These are phyloP conservation scores for Drosophila gaucha DNA, from an alignment of 2,888 invertebrate genomes.

Conservation along the genomic window DNA sequence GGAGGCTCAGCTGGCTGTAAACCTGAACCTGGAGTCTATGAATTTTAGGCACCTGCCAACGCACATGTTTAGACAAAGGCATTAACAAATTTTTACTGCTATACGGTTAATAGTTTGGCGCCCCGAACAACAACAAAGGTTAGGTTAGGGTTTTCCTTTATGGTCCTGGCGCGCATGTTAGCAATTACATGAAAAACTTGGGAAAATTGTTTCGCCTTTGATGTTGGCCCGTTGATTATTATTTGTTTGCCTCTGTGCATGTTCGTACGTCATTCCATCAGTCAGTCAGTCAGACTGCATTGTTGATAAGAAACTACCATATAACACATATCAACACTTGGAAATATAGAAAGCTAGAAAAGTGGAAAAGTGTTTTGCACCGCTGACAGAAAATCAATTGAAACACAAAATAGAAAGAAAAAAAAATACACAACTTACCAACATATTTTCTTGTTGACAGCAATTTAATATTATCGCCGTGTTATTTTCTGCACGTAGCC, in stretches of 20 bases:
- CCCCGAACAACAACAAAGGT: constrained; percentile 29
- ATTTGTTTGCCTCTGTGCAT: constrained; percentile 63
- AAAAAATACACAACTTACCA: constrained; percentile 54
- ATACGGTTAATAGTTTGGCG: constrained; percentile 77
- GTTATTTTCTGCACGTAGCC: constrained; percentile 77
- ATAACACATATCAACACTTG: constrained; percentile 79
- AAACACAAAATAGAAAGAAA: not conserved
- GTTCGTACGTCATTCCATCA: constrained; percentile 68
- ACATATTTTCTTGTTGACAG: constrained; percentile 77
- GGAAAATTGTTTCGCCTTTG: constrained; percentile 72
- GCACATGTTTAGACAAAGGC: constrained; percentile 73
- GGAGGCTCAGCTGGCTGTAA: constrained; percentile 34
- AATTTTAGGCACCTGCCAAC: constrained; percentile 64
- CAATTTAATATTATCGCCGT: constrained; percentile 77
- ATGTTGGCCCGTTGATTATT: constrained; percentile 65
- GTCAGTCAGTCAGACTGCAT: constrained; percentile 64
- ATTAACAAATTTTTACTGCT: constrained; percentile 82
- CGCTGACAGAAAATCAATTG: constrained; percentile 79
- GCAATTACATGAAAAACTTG: constrained; percentile 64
- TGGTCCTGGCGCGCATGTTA: constrained; percentile 64
- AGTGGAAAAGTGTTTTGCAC: constrained; percentile 70
- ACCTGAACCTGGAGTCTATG: constrained; percentile 23
- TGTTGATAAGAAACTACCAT: constrained; percentile 77
- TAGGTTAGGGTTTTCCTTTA: constrained; percentile 33
- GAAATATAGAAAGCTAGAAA: constrained; percentile 60